A percentile compares a stretch with the other conserved stretches of the same genome.
These are phyloP conservation scores for Cryptotermes secundus DNA, from an alignment of 1,140 invertebrate species.

Conservation along the genomic window DNA sequence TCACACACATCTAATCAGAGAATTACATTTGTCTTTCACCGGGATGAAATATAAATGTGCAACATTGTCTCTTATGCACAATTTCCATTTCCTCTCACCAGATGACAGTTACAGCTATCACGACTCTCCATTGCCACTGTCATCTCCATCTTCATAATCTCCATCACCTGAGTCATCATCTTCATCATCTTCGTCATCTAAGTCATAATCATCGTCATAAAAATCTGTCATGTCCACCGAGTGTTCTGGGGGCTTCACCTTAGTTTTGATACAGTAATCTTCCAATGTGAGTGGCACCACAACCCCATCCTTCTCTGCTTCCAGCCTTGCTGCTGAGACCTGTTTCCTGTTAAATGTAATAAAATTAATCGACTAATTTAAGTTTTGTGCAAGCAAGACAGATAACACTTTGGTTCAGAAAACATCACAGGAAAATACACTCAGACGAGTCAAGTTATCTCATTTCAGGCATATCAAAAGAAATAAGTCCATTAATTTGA, in stretches of 20 bases:
- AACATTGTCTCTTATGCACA: background rate
- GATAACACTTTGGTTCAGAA: too few relatives aligned
- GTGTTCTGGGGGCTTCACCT: slow-evolving; percentile 74
- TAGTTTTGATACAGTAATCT: slow-evolving; percentile 96
- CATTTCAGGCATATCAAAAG: too few relatives aligned
- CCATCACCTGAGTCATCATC: slow-evolving; percentile 47
- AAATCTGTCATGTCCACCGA: slow-evolving; percentile 86
- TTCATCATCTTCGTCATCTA: slow-evolving; percentile 60
- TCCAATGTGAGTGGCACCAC: slow-evolving; percentile 95
- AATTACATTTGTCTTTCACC: slow-evolving; percentile 18
- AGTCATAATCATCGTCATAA: slow-evolving; percentile 89
- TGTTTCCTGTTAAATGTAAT: slow-evolving; percentile 72
- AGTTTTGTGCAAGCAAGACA: too few relatives aligned
- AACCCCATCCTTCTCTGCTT: slow-evolving; percentile 96
- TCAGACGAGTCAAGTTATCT: too few relatives aligned
- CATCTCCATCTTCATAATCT: slow-evolving; percentile 70
- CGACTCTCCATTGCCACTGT: slow-evolving; percentile 76
- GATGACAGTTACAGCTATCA: slow-evolving; percentile 43
- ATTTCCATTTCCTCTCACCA: background rate
- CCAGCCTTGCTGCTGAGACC: slow-evolving; percentile 88
- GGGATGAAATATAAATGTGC: slow-evolving; percentile 20
- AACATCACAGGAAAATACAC: too few relatives aligned
- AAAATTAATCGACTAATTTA: background rate
- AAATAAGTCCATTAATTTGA: too few relatives aligned
- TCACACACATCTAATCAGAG: slow-evolving; percentile 24